phyloP scores from a whole-genome alignment of 2,888 invertebrate genomes.

The Griposia aprilina region DNA sequence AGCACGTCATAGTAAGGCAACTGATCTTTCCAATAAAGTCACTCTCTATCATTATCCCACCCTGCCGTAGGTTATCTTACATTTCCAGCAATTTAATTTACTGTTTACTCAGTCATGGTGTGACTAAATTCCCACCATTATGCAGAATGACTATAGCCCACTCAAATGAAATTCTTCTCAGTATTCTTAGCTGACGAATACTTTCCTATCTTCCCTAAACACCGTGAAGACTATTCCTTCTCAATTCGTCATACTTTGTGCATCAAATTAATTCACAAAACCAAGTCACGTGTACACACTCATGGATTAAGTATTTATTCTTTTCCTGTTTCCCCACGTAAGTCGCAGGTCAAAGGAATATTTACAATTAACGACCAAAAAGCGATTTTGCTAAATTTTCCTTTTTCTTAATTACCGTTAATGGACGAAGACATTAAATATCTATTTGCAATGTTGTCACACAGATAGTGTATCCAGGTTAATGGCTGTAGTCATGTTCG shows the following conservation, averaged over 20 bases:
- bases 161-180: slow-evolving; percentile 15
- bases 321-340: slow-evolving; percentile 42
- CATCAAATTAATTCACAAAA: slow-evolving; percentile 16
- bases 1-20: too few species aligned
- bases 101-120: background rate
- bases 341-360: slow-evolving; percentile 75
- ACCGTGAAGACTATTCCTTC: background rate
- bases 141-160: background rate
- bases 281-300: slow-evolving; percentile 3
- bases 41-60: background rate
- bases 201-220: slow-evolving; percentile 1
- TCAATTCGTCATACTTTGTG: background rate
- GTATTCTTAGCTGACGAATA: slow-evolving; percentile 21
- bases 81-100: background rate
- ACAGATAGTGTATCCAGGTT: slow-evolving; percentile 82
- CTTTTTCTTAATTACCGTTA: slow-evolving; percentile 80
- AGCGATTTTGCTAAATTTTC: slow-evolving; percentile 85
- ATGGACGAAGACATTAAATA: slow-evolving; percentile 81
- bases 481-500: slow-evolving; percentile 77
- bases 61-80: background rate
- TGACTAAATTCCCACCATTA: background rate
- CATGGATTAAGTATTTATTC: slow-evolving; percentile 24
- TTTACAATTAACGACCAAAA: slow-evolving; percentile 73
- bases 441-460: slow-evolving; percentile 83
- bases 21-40: background rate